Base-by-base conservation (phyloP, 30 jellyfish, hydroid and myxozoan species). In the Hydractinia symbiolongicarpus region DNA sequence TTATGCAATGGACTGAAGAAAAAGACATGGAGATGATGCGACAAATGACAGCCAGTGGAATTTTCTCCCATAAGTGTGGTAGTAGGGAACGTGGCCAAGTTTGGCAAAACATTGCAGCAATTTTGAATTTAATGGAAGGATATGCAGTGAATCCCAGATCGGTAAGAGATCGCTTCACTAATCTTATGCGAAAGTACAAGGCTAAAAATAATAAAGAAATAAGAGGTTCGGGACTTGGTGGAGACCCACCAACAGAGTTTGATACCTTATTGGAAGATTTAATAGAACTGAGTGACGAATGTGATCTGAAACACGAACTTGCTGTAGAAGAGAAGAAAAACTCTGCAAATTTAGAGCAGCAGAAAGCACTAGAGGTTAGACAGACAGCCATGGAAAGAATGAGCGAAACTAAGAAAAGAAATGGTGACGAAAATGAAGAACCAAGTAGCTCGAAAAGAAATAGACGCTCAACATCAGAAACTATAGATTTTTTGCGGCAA, bases 31-130 rank as follows among this genome's bases (percentile, higher is more conserved):
- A n/a, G n/a, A n/a, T n/a, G n/a, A n/a, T n/a, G n/a, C n/a, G n/a
- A n/a, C n/a, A n/a, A n/a, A n/a, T n/a, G n/a, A n/a, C n/a, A n/a
- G n/a, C n/a, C n/a, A n/a, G n/a, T n/a, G n/a, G n/a, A n/a, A n/a
- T n/a, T n/a, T n/a, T n/a, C n/a, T n/a, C n/a, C n/a, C n/a, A n/a
- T n/a, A n/a, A n/a, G n/a, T n/a, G n/a, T n/a, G n/a, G n/a, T n/a
- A n/a, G n/a, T n/a, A 57, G 68, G n/a, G 68, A 57, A n/a, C 68
- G 68, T 57, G 68, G 68, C n/a, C 68, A 10, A 57, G 68, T 57
- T n/a, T 57, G 68, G 68, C 68, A 57, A 57, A 57, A 57, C 13
- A n/a, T 57, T 57, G 68, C 68, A 57, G 68, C 68, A 10, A 57
- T 57, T 57, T 57, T 57, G 68, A 57, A 57, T 57, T 57, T n/a